These are phyloP conservation scores for Lordiphosa clarofinis DNA, from an alignment of 1,140 invertebrate genomes.

Conservation along the genomic window DNA sequence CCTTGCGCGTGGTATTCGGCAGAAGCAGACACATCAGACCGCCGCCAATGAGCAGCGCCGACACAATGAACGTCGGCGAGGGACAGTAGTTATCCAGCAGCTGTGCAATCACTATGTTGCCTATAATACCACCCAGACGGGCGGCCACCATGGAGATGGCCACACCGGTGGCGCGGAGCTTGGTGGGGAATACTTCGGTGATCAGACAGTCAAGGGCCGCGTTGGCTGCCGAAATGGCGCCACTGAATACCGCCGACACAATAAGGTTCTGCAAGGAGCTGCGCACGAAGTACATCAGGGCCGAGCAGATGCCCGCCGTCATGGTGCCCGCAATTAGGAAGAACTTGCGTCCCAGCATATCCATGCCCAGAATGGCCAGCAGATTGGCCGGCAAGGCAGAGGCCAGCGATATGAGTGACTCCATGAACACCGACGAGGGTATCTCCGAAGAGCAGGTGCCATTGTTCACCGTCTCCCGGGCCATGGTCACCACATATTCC, in stretches of 20 bases:
- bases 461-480: conserved; percentile 81
- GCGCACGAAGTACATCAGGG: conserved; percentile 90
- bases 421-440: conserved; percentile 88
- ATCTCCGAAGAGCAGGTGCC: conserved; percentile 86
- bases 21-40: conserved; percentile 90
- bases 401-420: conserved; percentile 91
- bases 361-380: conserved; percentile 87
- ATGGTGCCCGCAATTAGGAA: conserved; percentile 93
- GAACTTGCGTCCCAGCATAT: conserved; percentile 92
- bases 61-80: conserved; percentile 91
- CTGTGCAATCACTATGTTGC: conserved; percentile 91
- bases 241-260: conserved; percentile 91
- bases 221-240: conserved; percentile 93
- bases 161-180: conserved; percentile 90
- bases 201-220: conserved; percentile 93
- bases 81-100: conserved; percentile 90
- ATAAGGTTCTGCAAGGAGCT: conserved; percentile 90
- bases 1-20: conserved; percentile 91
- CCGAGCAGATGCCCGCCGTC: conserved; percentile 91
- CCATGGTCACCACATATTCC: conserved; percentile 86
- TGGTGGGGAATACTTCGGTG: conserved; percentile 93
- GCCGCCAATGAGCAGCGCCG: conserved; percentile 88
- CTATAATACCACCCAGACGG: conserved; percentile 90
- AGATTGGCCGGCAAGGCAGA: conserved; percentile 92
- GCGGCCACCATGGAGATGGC: conserved; percentile 93